These are phyloP conservation scores for Anabacerthia variegaticeps DNA, from an alignment of 2,797 vertebrate genomes.

Conservation along the genomic window DNA sequence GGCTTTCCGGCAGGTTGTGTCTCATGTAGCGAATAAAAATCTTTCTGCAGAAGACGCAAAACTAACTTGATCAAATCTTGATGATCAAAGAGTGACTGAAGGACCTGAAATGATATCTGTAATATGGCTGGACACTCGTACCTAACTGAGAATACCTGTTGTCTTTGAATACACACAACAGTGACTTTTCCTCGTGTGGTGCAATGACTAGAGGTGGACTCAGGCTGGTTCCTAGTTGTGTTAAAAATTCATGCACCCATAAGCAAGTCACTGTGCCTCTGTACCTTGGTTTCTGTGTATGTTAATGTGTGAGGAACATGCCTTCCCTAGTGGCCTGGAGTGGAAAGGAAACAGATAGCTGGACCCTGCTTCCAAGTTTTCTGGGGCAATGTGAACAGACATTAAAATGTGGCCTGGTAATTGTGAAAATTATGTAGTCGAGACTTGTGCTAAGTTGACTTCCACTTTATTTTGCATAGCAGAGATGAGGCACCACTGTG, in stretches of 20 bases:
- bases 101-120: accelerated
- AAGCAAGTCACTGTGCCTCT: neutral
- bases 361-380: neutral
- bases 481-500: neutral
- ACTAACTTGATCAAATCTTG: neutral
- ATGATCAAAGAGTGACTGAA: neutral
- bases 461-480: neutral
- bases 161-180: accelerated
- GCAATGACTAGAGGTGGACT: neutral
- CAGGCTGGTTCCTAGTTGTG: neutral
- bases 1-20: neutral
- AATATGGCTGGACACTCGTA: accelerated
- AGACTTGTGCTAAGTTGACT: neutral
- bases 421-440: accelerated
- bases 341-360: neutral
- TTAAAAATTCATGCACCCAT: too few species aligned
- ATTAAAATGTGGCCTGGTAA: neutral
- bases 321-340: neutral
- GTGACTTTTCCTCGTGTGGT: accelerated
- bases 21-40: neutral
- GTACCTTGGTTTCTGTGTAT: neutral
- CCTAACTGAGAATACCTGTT: neutral
- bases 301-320: neutral
- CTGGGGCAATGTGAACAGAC: neutral
- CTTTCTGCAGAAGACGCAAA: neutral